Base-by-base conservation (phyloP, 1,140 invertebrate genomes). In the Eriosoma lanigerum region DNA sequence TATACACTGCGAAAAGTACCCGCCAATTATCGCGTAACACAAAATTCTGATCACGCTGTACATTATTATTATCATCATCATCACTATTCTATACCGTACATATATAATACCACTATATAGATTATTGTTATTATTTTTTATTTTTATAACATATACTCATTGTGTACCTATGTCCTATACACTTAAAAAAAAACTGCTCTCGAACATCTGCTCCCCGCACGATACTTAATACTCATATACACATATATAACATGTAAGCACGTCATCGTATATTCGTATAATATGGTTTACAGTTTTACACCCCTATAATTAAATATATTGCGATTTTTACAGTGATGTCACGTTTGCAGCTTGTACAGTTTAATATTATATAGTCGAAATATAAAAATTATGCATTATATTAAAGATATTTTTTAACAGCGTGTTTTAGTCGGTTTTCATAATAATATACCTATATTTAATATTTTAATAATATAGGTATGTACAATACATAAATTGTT, bases 221-320 rank as follows among this genome's bases (percentile, higher is more conserved):
- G 8, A 38, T n/a, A 32, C n/a, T 56, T 62, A 29, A 32, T 29
- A 29, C 15, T 62, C 1, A 29, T 17, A 60, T 3, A 19, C n/a
- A n/a, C n/a, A n/a, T 62, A 29, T 5, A 15, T 62, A 48, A 48
- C 10, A 62, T 19, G 26, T 32, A 15, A 1, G 19, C 26, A 9
- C 12, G 6, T 17, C 17, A 19, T 60, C 58, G 26, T 17, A 48
- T 6, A 19, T n/a, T n/a, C n/a, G n/a, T n/a, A n/a, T n/a, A n/a
- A n/a, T 60, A 26, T 38, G 32, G 32, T 38, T 26, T 60, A 60
- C 17, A 17, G 26, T 8, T 62, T n/a, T 62, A n/a, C 58, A 62
- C 58, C 58, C 58, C 58, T 62, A 62, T 62, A 26, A 62, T 62
- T 62, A 62, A 62, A 60, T 62, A 56, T 1, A 62, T 62, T 62